Evolutionary conservation across 2,113 vertebrate genomes (phyloP).

Genomic region (Mesoclemmys tuberculata): DNA sequence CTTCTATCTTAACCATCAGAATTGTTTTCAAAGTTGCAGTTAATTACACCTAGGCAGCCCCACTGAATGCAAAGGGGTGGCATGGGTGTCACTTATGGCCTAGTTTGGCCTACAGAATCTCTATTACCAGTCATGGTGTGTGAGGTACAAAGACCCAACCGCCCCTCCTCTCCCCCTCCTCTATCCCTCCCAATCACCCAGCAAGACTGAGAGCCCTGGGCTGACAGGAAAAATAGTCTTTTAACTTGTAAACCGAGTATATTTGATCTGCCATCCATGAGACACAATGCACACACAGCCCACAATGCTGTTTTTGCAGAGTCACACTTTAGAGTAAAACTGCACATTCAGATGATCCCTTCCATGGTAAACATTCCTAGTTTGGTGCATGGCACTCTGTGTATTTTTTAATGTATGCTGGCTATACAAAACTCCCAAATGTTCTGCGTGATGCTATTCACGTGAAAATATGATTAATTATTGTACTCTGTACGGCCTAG

Average conservation of each 20-base stretch:
- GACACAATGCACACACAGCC: background rate
- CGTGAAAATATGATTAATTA: background rate
- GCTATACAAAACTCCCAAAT: background rate
- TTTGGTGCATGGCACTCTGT: background rate
- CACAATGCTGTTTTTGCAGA: background rate
- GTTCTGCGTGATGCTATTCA: background rate
- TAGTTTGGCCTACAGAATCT: background rate
- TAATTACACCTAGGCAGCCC: background rate
- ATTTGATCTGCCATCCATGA: background rate
- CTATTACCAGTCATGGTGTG: background rate
- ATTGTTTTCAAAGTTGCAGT: background rate
- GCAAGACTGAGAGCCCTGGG: background rate
- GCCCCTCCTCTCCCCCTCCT: no score
- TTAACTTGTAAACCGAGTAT: background rate
- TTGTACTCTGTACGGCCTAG: background rate
- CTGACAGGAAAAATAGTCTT: background rate
- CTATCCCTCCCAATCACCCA: background rate
- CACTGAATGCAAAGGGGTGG: background rate
- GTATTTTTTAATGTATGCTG: background rate
- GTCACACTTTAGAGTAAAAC: background rate
- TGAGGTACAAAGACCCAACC: background rate
- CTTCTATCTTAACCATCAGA: background rate
- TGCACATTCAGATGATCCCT: background rate
- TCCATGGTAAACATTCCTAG: background rate
- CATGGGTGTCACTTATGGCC: background rate